phyloP scores from a whole-genome alignment of 2,888 invertebrate genomes.

The Pocota personata region DNA sequence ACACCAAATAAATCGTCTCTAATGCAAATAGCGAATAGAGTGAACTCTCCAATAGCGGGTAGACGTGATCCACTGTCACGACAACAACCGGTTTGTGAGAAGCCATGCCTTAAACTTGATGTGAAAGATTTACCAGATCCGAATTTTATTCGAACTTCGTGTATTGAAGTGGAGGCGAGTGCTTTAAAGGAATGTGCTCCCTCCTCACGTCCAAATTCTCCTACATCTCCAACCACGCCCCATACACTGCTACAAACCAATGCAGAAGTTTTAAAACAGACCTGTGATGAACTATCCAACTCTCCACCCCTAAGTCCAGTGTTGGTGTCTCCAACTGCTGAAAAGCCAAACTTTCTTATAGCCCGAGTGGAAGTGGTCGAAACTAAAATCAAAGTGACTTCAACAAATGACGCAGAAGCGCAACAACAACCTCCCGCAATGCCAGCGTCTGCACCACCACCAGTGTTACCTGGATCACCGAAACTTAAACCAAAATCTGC shows the following conservation, averaged over 20 bases:
- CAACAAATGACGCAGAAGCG: constrained; percentile 75
- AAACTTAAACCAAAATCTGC: constrained; percentile 48
- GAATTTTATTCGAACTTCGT: constrained; percentile 56
- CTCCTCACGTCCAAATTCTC: constrained; percentile 75
- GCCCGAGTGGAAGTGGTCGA: constrained; percentile 80
- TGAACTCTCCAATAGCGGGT: constrained; percentile 42
- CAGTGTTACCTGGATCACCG: constrained; percentile 55
- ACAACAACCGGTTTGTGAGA: constrained; percentile 20
- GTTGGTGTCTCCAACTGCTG: constrained; percentile 39
- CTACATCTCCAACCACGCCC: constrained; percentile 69
- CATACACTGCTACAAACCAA: constrained; percentile 40
- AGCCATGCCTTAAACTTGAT: constrained; percentile 54
- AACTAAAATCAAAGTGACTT: constrained; percentile 81
- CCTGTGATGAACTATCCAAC: constrained; percentile 47
- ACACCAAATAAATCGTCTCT: constrained; percentile 52
- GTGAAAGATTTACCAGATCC: constrained; percentile 61
- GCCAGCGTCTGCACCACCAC: constrained; percentile 71
- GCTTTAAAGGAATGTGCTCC: not conserved
- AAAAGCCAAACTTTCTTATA: constrained; percentile 77
- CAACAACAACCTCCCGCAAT: constrained; percentile 77
- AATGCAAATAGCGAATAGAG: constrained; percentile 54
- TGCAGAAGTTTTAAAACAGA: constrained; percentile 37
- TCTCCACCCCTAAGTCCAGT: constrained; percentile 55
- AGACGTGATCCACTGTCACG: constrained; percentile 21
- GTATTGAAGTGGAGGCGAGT: constrained; percentile 15